Percentiles rank a stretch among this genome's conserved stretches.
These are phyloP conservation scores for Aix galericulata DNA, from an alignment of 2,113 vertebrate species.

Conservation along the genomic window DNA sequence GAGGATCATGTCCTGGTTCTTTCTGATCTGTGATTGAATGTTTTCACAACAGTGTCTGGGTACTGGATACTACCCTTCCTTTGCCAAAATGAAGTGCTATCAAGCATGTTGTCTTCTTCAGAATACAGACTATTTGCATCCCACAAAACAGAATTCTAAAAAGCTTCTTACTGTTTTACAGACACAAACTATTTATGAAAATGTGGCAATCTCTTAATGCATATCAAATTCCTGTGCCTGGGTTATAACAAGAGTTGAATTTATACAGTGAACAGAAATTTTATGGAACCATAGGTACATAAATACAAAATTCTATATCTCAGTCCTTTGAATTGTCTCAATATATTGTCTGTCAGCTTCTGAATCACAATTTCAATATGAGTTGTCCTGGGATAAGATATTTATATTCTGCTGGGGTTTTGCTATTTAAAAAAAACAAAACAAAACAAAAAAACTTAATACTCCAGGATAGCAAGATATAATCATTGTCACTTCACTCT, in stretches of 20 bases:
- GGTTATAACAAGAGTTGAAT: not conserved
- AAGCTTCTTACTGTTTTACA: not conserved
- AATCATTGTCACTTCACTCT: constrained; percentile 24
- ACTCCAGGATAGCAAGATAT: not conserved
- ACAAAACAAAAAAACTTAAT: not conserved
- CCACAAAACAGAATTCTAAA: not conserved
- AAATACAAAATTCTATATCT: not conserved
- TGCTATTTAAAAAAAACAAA: not conserved
- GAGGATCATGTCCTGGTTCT: not conserved
- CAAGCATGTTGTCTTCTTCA: not conserved
- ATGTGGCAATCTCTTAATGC: not conserved
- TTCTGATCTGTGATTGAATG: not conserved
- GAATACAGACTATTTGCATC: not conserved
- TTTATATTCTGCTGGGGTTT: not conserved
- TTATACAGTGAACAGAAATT: not conserved
- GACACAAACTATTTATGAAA: not conserved
- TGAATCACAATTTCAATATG: not conserved
- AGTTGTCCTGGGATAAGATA: not conserved
- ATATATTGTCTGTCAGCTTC: not conserved
- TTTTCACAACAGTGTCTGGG: not conserved
- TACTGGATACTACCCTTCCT: not conserved
- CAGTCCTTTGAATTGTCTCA: not conserved
- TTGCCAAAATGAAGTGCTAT: not conserved
- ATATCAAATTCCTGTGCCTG: not conserved
- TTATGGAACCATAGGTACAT: not conserved